Base-by-base conservation (phyloP, 2,888 invertebrate genomes). In the Taphrorychus bicolor region DNA sequence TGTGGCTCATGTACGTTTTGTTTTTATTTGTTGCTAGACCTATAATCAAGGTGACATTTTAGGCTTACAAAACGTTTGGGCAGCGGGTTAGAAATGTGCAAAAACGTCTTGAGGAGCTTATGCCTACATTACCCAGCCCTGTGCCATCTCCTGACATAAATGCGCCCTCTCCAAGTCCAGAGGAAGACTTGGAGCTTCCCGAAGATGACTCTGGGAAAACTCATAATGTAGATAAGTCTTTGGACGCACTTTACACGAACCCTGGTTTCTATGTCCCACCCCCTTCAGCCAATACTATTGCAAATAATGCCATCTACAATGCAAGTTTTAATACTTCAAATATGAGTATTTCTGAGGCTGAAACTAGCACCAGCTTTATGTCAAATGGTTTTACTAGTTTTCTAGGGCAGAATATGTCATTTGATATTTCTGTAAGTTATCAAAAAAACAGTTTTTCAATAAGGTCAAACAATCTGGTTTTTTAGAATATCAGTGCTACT, bases 51-150 rank as follows among this genome's bases (percentile, higher is more conserved):
- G 9, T 32, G 32, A 32, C 32, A 32, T 42, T 14, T 48, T 78
- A 97, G 95, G 97, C 98, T 1, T 98, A 97, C 80, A 94, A 93
- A 83, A 95, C 94, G 81, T 98, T 97, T 83, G 95, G 95, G 0
- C 89, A 90, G 11, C 87, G 96, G 67, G 94, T 98, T 0, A 91
- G 94, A 76, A 88, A 89, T 59, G 86, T 97, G 54, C 93, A 95
- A 80, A 90, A 91, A 59, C 94, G 94, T 78, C 82, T 97, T 17
- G 94, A 94, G 73, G 95, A 96, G 75, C 84, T 94, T 66, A 86
- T 89, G 73, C 88, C 90, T 16, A 89, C 88, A 5, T 81, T 97
- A 63, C 85, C 88, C 0, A 87, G 87, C 79, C 91, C 91, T 0
- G 83, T 91, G 14, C 91, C 91, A 0, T 87, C 89, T 0, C 91